Percentiles rank a stretch among this genome's conserved stretches.
phyloP scores from a whole-genome alignment of 2,888 invertebrate species.

The Drosophila paramelanica region DNA sequence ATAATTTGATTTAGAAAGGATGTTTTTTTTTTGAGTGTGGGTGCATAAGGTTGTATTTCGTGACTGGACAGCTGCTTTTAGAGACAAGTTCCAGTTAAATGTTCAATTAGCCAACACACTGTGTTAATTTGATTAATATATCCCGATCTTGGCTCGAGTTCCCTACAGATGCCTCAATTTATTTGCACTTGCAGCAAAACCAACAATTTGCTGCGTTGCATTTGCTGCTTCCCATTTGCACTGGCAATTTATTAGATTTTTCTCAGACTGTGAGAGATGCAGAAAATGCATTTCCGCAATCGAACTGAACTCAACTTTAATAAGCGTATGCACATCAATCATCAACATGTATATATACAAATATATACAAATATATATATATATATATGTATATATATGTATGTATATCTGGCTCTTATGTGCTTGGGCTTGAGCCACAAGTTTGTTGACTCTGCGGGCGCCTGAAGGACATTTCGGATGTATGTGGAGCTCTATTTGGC shows the following conservation, averaged over 20 bases:
- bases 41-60: background rate
- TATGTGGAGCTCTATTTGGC: constrained; percentile 32
- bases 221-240: constrained; percentile 30
- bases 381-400: background rate
- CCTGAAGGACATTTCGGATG: constrained; percentile 46
- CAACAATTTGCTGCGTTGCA: constrained; percentile 4
- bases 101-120: background rate
- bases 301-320: constrained; percentile 7
- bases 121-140: background rate
- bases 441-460: constrained; percentile 40
- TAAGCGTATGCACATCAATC: background rate
- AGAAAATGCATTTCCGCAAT: constrained; percentile 32
- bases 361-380: too few relatives aligned
- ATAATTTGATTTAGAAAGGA: too few relatives aligned
- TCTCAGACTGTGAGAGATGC: constrained; percentile 6
- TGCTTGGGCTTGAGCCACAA: background rate
- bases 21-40: background rate
- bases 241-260: constrained; percentile 31
- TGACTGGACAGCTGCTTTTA: constrained; percentile 1
- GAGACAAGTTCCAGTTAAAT: constrained; percentile 4
- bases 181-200: background rate
- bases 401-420: background rate
- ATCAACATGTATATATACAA: background rate
- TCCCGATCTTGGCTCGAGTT: background rate
- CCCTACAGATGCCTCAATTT: background rate